Evolutionary conservation across 2,888 invertebrate genomes (phyloP).

Genomic region (Cepaea hortensis): DNA sequence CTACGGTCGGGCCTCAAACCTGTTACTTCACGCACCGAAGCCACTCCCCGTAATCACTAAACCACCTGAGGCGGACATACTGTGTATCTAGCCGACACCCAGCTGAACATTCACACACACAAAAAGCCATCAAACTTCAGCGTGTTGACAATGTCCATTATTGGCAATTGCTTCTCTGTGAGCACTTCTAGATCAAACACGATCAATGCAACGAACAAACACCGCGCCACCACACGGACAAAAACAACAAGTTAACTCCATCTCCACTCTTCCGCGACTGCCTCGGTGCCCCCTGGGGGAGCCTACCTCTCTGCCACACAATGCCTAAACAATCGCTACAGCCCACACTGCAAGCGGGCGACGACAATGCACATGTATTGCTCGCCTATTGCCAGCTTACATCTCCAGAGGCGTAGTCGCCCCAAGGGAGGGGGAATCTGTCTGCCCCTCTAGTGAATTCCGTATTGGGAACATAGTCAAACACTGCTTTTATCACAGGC

Average conservation of each 20-base stretch:
- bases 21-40: no score
- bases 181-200: not conserved
- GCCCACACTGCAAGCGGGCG: not conserved
- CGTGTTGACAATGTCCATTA: not conserved
- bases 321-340: not conserved
- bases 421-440: not conserved
- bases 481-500: not conserved
- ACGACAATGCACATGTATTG: constrained; percentile 16
- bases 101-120: not conserved
- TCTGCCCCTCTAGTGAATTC: not conserved
- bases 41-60: no score
- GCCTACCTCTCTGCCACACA: not conserved
- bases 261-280: not conserved
- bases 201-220: not conserved
- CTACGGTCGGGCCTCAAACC: no score
- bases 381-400: constrained; percentile 22
- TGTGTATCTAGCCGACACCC: not conserved
- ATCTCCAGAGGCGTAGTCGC: not conserved
- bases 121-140: not conserved
- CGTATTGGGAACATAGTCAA: not conserved
- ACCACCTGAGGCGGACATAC: no score
- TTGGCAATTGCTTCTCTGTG: not conserved
- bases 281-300: not conserved
- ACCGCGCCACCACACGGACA: not conserved
- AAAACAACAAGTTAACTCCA: constrained; percentile 15